A percentile compares a stretch with the other conserved stretches of the same genome.
phyloP scores from a whole-genome alignment of 1,140 invertebrate genomes.

The Steinernema feltiae region DNA sequence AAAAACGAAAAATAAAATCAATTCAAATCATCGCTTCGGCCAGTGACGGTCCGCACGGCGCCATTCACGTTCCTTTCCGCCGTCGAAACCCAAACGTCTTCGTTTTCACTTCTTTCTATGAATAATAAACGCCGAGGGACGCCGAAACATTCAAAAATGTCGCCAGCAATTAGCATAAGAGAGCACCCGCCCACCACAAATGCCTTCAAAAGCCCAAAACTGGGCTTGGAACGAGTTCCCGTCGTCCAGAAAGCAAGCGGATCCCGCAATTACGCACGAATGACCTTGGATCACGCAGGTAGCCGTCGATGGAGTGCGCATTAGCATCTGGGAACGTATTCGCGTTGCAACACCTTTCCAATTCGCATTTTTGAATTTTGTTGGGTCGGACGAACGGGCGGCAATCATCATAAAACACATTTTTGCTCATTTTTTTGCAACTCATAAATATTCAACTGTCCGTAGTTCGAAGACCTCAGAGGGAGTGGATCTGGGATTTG shows the following conservation, averaged over 20 bases:
- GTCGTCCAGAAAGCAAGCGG: background rate
- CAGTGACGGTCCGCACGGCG: background rate
- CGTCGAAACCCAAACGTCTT: conserved; percentile 7
- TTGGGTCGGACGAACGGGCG: too few relatives aligned
- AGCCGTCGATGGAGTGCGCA: background rate
- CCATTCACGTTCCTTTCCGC: background rate
- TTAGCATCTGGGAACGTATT: background rate
- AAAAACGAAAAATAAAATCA: conserved; percentile 9
- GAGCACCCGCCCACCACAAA: background rate
- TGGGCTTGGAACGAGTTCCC: background rate
- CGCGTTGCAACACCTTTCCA: background rate
- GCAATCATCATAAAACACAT: conserved; percentile 1
- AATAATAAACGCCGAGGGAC: background rate
- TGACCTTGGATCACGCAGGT: background rate
- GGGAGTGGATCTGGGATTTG: too few relatives aligned
- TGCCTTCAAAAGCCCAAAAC: background rate
- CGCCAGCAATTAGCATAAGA: background rate
- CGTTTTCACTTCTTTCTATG: conserved; percentile 5
- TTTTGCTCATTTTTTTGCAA: background rate
- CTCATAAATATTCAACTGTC: background rate
- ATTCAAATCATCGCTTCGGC: background rate
- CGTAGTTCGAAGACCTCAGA: too few relatives aligned
- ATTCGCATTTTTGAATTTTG: background rate
- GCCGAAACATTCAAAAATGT: background rate
- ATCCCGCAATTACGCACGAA: conserved; percentile 1